A percentile compares a stretch with the other conserved stretches of the same genome.
Evolutionary conservation across 1,140 invertebrate genomes (phyloP).

Genomic region (Drosophila asahinai): DNA sequence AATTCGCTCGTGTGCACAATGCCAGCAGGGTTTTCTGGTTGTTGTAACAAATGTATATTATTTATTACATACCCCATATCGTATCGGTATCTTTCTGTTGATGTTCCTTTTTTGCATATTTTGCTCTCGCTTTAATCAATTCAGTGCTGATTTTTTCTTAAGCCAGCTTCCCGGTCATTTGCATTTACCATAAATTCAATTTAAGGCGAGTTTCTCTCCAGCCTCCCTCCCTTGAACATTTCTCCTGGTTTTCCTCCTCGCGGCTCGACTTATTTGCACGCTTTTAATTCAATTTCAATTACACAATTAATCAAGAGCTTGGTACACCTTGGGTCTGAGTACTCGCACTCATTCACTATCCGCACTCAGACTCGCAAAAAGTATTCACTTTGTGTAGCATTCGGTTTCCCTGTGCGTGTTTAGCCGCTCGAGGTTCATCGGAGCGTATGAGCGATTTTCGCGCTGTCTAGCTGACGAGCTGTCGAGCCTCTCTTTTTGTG

Average conservation of each 20-base stretch:
- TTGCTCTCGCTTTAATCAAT: constrained; percentile 63
- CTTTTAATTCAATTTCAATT: constrained; percentile 81
- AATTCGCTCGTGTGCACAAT: constrained; percentile 56
- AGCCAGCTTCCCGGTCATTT: constrained; percentile 71
- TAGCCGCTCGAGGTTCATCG: constrained; percentile 62
- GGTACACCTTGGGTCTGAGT: constrained; percentile 65
- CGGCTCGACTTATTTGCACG: constrained; percentile 60
- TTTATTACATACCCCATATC: not conserved
- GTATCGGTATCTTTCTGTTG: constrained; percentile 2
- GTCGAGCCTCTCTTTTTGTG: constrained; percentile 52
- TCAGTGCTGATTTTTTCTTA: constrained; percentile 54
- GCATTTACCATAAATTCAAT: constrained; percentile 82
- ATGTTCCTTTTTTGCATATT: constrained; percentile 47
- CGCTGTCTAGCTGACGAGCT: constrained; percentile 39
- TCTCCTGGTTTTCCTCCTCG: constrained; percentile 43
- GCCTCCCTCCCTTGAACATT: constrained; percentile 27
- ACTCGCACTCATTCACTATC: constrained; percentile 18
- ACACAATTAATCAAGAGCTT: constrained; percentile 78
- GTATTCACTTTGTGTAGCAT: constrained; percentile 14
- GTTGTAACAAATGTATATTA: constrained; percentile 10
- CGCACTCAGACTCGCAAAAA: constrained; percentile 23
- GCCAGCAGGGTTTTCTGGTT: constrained; percentile 27
- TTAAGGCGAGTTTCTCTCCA: constrained; percentile 42
- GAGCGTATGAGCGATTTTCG: constrained; percentile 79
- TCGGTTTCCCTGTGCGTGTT: constrained; percentile 65